Conservation (phyloP, 2,888 invertebrate species). For the Pachycephus smyrnensis region DNA sequence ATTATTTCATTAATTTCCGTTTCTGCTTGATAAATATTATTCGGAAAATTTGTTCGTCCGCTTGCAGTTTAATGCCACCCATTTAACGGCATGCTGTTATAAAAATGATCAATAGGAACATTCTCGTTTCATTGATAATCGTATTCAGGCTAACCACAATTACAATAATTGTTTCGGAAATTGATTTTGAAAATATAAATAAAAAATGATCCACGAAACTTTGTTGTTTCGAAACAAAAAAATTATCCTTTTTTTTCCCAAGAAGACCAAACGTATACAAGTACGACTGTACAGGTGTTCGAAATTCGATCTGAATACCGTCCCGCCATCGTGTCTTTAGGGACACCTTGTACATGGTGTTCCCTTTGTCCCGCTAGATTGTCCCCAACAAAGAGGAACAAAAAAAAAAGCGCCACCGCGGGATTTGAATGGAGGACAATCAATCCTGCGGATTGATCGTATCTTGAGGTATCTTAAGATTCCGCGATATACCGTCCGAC, state of each 20-base stretch:
- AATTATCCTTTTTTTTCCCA: not conserved
- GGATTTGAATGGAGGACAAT: constrained; percentile 51
- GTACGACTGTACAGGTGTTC: not conserved
- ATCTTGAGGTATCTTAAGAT: constrained; percentile 49
- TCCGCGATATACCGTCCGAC: constrained; percentile 40
- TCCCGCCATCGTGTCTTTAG: constrained; percentile 1
- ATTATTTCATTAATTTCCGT: not conserved
- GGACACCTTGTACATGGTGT: constrained; percentile 30
- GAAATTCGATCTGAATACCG: not conserved
- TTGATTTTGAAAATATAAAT: not conserved
- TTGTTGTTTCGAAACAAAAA: not conserved
- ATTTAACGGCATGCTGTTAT: no score
- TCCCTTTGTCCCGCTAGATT: constrained; percentile 28
- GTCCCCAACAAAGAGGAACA: constrained; percentile 30
- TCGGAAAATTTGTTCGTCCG: no score
- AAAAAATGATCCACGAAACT: not conserved
- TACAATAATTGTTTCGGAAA: not conserved
- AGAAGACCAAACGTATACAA: not conserved
- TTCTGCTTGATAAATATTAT: no score
- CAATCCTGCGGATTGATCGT: constrained; percentile 51
- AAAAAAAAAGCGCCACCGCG: constrained; percentile 33
- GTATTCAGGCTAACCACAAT: not conserved
- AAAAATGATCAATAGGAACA: not conserved
- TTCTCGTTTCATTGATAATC: not conserved
- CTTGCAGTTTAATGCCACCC: no score